phyloP scores from a whole-genome alignment of 2,888 invertebrate genomes.

The Hirtodrosophila alboralis region DNA sequence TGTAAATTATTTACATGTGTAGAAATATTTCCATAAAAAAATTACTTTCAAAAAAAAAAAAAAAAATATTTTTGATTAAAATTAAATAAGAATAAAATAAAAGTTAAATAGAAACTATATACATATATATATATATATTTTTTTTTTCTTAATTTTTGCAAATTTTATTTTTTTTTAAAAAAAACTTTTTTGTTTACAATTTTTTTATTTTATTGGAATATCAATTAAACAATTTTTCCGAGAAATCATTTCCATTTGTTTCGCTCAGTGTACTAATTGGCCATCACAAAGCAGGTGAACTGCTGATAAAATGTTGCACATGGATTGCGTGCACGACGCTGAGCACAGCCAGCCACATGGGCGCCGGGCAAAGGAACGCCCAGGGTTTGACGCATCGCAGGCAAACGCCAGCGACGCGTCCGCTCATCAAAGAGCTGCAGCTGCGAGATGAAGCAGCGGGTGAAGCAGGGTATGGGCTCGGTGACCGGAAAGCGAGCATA shows the following conservation, averaged over 20 bases:
- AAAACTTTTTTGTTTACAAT: no score
- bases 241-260: no score
- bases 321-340: slow-evolving; percentile 44
- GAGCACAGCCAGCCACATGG: slow-evolving; percentile 43
- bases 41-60: not conserved
- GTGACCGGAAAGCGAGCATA: slow-evolving; percentile 63
- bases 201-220: no score
- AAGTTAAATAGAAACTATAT: no score
- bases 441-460: slow-evolving; percentile 73
- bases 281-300: slow-evolving; percentile 71
- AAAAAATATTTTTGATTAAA: not conserved
- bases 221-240: no score
- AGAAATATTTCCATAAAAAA: no score
- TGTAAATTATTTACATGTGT: no score
- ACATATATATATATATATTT: no score
- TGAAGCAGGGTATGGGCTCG: slow-evolving; percentile 80
- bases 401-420: slow-evolving; percentile 67
- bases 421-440: slow-evolving; percentile 69
- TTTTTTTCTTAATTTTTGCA: no score
- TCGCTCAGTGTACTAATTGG: slow-evolving; percentile 31
- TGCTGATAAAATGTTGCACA: slow-evolving; percentile 67
- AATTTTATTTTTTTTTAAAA: no score
- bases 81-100: not conserved
- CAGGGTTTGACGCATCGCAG: slow-evolving; percentile 56
- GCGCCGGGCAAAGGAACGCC: slow-evolving; percentile 60